Base-by-base conservation (phyloP, 37 sponge, comb jelly and placozoan species). In the Crambe crambe region DNA sequence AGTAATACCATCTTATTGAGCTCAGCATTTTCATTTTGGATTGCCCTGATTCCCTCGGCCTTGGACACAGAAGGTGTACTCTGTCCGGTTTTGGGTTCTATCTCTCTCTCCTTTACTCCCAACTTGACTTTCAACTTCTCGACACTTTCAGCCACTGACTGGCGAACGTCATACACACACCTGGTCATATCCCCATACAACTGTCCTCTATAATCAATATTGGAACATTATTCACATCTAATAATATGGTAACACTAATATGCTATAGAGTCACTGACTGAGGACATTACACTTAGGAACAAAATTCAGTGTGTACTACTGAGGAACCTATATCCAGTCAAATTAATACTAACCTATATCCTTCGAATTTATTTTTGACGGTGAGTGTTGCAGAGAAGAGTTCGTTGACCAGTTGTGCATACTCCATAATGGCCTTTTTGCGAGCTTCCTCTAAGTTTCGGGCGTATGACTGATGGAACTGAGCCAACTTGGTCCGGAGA, bases 21-120 rank as follows among this genome's bases (percentile, higher is more conserved):
- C 27, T 81, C 32, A n/a, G 86, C 70, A 62, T 90, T 90, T 27
- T 85, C 86, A 15, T 70, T 27, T 67, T 86, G 91, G n/a, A 90
- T 78, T 22, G 42, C 56, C 20, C 40, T 34, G 26, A 47, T 56
- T 36, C 69, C 86, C 56, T 81, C 83, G 23, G 62, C 86, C 42
- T 79, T 66, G 1, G 20, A 73, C 56, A 4, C 31, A 8, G 26
- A 6, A n/a, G n/a, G n/a, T n/a, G n/a, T n/a, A n/a, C n/a, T n/a
- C 12, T 47, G 51, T 6, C 1, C 25, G 36, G 34, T 30, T 31
- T 75, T 18, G 30, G 76, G 5, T 8, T 34, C 51, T 34, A 3
- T 1, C 18, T 23, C 47, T 65, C 44, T n/a, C 10, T 65, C 66
- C 31, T 34, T 35, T 4, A 5, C 0, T 21, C 25, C 39, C 61